These are phyloP conservation scores for Diceros bicornis DNA, from an alignment of 2,797 vertebrate species.

Conservation along the genomic window DNA sequence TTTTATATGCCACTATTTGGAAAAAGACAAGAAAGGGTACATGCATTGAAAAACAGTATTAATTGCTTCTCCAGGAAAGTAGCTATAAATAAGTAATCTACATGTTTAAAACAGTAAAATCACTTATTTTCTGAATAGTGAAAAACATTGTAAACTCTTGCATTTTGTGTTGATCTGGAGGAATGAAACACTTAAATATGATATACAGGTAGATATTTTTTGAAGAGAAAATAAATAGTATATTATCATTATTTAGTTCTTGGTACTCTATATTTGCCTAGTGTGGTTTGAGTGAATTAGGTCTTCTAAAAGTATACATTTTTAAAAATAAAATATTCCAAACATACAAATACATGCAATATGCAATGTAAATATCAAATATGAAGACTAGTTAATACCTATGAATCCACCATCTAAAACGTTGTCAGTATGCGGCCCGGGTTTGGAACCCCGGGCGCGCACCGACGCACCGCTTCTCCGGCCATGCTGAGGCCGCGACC, in stretches of 20 bases:
- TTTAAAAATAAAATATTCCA: neutral
- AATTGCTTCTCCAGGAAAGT: conserved; percentile 3
- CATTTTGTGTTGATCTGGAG: neutral
- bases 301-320: neutral
- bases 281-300: neutral
- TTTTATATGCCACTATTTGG: neutral
- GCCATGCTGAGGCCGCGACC: too few species aligned
- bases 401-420: neutral
- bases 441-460: too few species aligned
- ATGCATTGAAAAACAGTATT: neutral
- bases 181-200: neutral
- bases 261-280: neutral
- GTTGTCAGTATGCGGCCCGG: too few species aligned
- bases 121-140: neutral
- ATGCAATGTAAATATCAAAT: neutral
- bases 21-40: neutral
- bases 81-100: neutral
- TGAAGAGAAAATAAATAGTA: neutral
- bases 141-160: neutral
- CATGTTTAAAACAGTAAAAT: neutral
- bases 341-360: neutral
- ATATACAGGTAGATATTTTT: neutral
- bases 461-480: too few species aligned
- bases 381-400: neutral
- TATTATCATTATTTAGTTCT: neutral